phyloP scores from a whole-genome alignment of 2,113 vertebrate genomes.

The Aspidoscelis tigris region DNA sequence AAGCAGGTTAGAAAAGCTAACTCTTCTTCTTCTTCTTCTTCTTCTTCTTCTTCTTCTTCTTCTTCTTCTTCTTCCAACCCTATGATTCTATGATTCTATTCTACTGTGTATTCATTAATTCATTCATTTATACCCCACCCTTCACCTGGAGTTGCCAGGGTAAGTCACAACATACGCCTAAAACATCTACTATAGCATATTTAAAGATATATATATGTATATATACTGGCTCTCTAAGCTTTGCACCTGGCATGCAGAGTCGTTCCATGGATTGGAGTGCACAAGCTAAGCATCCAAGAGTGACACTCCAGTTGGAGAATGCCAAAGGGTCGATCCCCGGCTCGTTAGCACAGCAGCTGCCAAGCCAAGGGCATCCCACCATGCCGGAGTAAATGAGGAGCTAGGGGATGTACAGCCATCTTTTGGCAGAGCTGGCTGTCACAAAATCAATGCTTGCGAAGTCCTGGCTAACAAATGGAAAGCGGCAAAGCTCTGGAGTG shows the following conservation, averaged over 20 bases:
- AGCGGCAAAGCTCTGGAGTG: neutral
- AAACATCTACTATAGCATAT: no score
- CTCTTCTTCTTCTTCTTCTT: no score
- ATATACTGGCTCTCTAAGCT: slow-evolving; percentile 22
- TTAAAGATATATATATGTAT: no score
- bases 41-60: no score
- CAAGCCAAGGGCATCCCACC: slow-evolving; percentile 41
- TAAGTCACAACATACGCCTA: no score
- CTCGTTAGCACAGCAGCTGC: slow-evolving; percentile 66
- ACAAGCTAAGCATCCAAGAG: slow-evolving; percentile 53
- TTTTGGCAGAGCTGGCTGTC: slow-evolving; percentile 34
- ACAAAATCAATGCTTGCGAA: slow-evolving; percentile 69
- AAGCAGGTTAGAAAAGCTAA: no score
- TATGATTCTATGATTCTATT: no score
- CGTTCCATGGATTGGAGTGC: slow-evolving; percentile 54
- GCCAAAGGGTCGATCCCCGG: slow-evolving; percentile 40
- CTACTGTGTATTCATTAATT: no score
- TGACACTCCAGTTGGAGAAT: slow-evolving; percentile 56
- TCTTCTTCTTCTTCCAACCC: no score
- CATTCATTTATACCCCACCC: no score
- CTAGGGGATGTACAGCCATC: slow-evolving; percentile 55
- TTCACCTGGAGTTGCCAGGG: no score
- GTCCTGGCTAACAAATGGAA: slow-evolving; percentile 63
- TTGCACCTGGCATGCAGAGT: slow-evolving; percentile 42
- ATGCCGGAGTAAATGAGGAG: slow-evolving; percentile 52